A percentile compares a stretch with the other conserved stretches of the same genome.
Conservation (phyloP, 2,888 invertebrate species). For the Oscheius sp. region DNA sequence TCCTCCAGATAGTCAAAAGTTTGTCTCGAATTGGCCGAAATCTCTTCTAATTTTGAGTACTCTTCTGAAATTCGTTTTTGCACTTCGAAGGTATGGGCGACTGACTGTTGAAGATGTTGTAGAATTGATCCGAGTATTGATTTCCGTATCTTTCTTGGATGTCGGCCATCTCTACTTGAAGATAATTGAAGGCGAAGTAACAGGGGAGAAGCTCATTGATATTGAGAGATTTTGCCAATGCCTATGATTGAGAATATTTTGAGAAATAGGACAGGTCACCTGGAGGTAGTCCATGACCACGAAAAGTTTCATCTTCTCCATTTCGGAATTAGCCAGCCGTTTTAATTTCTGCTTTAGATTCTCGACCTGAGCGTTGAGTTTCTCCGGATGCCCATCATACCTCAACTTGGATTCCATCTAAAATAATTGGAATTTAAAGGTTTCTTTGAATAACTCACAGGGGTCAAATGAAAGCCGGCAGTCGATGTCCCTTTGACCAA, state of each 20-base stretch:
- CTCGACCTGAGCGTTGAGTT: conserved; percentile 1
- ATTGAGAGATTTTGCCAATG: not conserved
- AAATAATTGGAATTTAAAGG: not conserved
- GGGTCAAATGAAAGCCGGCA: not conserved
- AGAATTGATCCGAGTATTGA: not conserved
- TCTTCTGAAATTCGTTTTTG: no score
- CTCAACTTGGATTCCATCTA: not conserved
- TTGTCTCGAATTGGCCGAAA: not conserved
- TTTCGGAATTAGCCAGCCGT: not conserved
- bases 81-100: no score
- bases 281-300: conserved; percentile 19
- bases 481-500: not conserved
- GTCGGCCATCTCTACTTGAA: not conserved
- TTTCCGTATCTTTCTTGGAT: not conserved
- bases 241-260: not conserved
- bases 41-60: not conserved
- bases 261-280: not conserved
- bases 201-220: conserved; percentile 24
- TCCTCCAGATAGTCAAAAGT: not conserved
- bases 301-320: not conserved
- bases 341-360: not conserved
- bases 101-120: not conserved
- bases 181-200: conserved; percentile 10
- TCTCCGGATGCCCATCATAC: not conserved
- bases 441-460: not conserved